Evolutionary conservation across 2,797 vertebrate species (phyloP).

Genomic region (Streptopelia turtur): DNA sequence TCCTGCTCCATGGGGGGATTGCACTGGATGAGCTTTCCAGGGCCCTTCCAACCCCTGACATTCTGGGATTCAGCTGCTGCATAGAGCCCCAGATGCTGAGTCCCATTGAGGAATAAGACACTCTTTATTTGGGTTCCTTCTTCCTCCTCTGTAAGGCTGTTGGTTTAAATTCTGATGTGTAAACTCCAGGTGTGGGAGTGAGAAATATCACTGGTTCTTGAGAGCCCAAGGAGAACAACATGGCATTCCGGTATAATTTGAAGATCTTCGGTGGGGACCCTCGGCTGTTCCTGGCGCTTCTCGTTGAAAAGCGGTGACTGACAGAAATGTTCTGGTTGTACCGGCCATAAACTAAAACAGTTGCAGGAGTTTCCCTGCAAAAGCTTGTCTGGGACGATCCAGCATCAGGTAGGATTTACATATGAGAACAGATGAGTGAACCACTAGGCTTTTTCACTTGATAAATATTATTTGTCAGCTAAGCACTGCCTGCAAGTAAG

Average conservation of each 20-base stretch:
- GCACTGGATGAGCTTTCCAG: too few relatives aligned
- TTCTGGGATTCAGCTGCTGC: slow-evolving; percentile 36
- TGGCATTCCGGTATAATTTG: not conserved
- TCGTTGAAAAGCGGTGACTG: not conserved
- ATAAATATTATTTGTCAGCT: not conserved
- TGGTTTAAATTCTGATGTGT: not conserved
- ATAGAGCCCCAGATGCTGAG: not conserved
- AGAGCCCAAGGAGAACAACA: not conserved
- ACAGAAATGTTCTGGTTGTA: not conserved
- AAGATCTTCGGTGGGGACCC: not conserved
- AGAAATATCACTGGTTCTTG: not conserved
- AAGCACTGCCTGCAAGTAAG: not conserved
- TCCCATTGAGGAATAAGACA: not conserved
- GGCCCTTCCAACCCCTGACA: too few relatives aligned
- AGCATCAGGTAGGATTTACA: not conserved
- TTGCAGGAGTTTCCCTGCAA: not conserved
- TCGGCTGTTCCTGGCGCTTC: not conserved
- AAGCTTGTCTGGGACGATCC: not conserved
- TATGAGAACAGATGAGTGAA: not conserved
- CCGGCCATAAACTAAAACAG: not conserved
- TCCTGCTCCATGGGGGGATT: too few relatives aligned
- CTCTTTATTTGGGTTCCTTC: not conserved
- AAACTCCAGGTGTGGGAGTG: not conserved
- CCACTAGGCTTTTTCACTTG: not conserved
- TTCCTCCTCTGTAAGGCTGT: not conserved